A percentile compares a stretch with the other conserved stretches of the same genome.
Evolutionary conservation across 2,888 invertebrate species (phyloP).

Genomic region (Apeira syringaria): DNA sequence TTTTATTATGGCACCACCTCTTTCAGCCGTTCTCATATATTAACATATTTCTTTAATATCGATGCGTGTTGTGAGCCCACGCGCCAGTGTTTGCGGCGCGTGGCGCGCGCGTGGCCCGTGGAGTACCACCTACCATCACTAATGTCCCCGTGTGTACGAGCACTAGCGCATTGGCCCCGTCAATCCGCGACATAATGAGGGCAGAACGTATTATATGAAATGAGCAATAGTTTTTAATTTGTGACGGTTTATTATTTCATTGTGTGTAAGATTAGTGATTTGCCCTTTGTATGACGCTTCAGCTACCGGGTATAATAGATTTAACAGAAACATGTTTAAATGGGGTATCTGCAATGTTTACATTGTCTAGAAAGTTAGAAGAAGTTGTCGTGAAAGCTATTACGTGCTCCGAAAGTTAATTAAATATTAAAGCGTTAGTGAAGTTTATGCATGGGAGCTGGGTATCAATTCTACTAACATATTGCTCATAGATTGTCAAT

Average conservation of each 20-base stretch:
- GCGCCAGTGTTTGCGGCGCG: constrained; percentile 54
- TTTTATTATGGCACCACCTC: constrained; percentile 19
- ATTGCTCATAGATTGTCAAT: no score
- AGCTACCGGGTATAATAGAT: no score
- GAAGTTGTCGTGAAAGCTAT: no score
- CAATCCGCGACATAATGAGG: constrained; percentile 31
- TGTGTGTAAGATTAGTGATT: no score
- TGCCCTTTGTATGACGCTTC: no score
- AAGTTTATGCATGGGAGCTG: no score
- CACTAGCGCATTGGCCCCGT: constrained; percentile 18
- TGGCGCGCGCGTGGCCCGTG: constrained; percentile 53
- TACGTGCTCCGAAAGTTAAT: no score
- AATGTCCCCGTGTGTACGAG: constrained; percentile 29
- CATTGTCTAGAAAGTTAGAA: no score
- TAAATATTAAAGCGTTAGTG: no score
- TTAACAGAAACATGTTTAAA: no score
- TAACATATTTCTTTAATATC: constrained; percentile 73
- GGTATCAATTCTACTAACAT: no score
- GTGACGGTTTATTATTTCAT: constrained; percentile 11
- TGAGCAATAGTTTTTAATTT: constrained; percentile 38
- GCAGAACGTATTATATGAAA: constrained; percentile 26
- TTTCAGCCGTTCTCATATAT: constrained; percentile 30
- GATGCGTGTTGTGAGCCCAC: constrained; percentile 58
- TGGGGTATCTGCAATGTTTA: no score
- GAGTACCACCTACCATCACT: constrained; percentile 42